Evolutionary conservation across 2,888 invertebrate species (phyloP).

Genomic region (Drosophila antonietae): DNA sequence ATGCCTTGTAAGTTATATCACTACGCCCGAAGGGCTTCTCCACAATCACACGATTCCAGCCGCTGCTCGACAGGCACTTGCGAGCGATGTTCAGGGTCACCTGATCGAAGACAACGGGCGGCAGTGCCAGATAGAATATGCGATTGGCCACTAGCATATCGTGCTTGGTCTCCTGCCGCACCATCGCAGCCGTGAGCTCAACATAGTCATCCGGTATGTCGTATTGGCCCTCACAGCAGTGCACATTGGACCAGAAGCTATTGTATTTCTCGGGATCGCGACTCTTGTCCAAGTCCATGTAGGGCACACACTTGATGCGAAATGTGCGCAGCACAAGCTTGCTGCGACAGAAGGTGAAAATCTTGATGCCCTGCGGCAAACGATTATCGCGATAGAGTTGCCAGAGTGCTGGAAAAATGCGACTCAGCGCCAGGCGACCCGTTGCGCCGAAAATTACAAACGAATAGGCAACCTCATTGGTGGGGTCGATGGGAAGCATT

Average conservation of each 20-base stretch:
- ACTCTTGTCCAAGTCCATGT: conserved; percentile 49
- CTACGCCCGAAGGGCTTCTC: conserved; percentile 68
- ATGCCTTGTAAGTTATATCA: conserved; percentile 46
- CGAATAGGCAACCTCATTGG: conserved; percentile 61
- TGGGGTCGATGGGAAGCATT: conserved; percentile 55
- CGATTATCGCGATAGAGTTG: conserved; percentile 62
- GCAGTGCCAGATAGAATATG: conserved; percentile 64
- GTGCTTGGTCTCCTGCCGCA: conserved; percentile 51
- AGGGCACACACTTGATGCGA: conserved; percentile 58
- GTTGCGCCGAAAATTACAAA: conserved; percentile 68
- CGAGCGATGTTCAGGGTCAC: conserved; percentile 52
- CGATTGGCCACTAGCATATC: conserved; percentile 54
- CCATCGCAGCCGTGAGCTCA: conserved; percentile 35
- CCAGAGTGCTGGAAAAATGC: conserved; percentile 64
- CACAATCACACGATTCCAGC: conserved; percentile 59
- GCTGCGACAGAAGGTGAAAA: conserved; percentile 57
- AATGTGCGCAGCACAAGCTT: conserved; percentile 32
- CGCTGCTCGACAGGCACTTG: conserved; percentile 50
- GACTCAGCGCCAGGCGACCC: conserved; percentile 45
- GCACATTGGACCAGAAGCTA: conserved; percentile 62
- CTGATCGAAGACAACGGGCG: conserved; percentile 56
- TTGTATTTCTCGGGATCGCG: conserved; percentile 59
- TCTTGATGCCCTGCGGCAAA: conserved; percentile 54
- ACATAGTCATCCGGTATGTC: conserved; percentile 45
- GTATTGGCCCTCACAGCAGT: conserved; percentile 49